Evolutionary conservation across 1,140 invertebrate genomes (phyloP).

Genomic region (Ylistrum balloti): DNA sequence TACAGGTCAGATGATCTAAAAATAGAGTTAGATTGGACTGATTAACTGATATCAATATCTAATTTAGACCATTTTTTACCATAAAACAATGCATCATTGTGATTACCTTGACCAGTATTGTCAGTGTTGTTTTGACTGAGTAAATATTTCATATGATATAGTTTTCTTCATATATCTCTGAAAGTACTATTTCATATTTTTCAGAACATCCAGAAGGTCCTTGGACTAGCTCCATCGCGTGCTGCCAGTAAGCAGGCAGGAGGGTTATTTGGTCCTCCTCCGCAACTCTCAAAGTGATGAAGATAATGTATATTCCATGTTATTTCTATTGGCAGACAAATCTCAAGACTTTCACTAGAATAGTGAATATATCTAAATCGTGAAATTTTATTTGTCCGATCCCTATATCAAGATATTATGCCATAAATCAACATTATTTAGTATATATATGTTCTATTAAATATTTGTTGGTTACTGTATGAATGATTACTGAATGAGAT

Average conservation of each 20-base stretch:
- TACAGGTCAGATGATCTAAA: too few relatives aligned
- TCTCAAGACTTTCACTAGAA: neutral
- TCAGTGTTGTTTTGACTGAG: too few relatives aligned
- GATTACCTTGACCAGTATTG: too few relatives aligned
- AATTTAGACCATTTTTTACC: too few relatives aligned
- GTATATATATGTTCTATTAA: too few relatives aligned
- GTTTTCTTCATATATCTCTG: too few relatives aligned
- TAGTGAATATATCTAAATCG: neutral
- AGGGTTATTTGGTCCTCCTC: constrained; percentile 87
- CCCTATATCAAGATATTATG: neutral
- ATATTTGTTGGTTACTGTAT: too few relatives aligned
- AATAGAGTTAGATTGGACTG: too few relatives aligned
- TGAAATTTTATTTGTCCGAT: neutral
- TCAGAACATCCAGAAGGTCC: constrained; percentile 98
- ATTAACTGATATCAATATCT: too few relatives aligned
- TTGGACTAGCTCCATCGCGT: constrained; percentile 98
- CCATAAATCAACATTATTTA: neutral
- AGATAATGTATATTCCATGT: neutral
- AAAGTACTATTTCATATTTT: too few relatives aligned
- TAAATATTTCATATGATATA: too few relatives aligned
- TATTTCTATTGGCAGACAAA: neutral
- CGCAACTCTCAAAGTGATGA: constrained; percentile 72
- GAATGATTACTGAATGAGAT: neutral
- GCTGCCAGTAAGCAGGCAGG: constrained; percentile 97
- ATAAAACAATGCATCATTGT: too few relatives aligned